A percentile compares a stretch with the other conserved stretches of the same genome.
Conservation (phyloP, 2,797 vertebrate genomes). For the Halcyon badia region DNA sequence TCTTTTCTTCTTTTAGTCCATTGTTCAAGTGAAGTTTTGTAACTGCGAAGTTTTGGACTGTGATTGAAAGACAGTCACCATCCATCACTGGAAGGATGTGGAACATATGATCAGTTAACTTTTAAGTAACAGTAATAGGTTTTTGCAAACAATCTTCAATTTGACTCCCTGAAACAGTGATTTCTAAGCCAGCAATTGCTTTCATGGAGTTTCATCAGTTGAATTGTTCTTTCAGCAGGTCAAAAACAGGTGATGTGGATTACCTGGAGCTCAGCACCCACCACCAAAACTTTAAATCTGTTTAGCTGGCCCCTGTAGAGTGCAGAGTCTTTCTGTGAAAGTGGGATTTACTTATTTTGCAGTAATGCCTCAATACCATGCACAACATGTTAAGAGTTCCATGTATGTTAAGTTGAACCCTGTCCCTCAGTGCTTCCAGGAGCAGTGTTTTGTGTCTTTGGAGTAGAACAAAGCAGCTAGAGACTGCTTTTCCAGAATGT, state of each 20-base stretch:
- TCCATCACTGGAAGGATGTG: not conserved
- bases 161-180: not conserved
- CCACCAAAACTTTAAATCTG: not conserved
- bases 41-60: not conserved
- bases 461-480: not conserved
- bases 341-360: not conserved
- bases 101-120: fast-evolving
- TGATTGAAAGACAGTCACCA: not conserved
- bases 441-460: fast-evolving
- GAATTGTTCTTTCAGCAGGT: not conserved
- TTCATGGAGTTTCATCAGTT: not conserved
- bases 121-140: not conserved
- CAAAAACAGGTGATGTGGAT: not conserved
- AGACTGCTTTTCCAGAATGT: fast-evolving
- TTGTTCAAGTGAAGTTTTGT: not conserved
- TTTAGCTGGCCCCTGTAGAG: fast-evolving
- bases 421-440: not conserved
- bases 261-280: not conserved
- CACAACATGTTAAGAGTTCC: not conserved
- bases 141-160: not conserved
- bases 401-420: fast-evolving
- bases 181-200: not conserved
- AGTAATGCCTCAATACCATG: not conserved
- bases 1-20: not conserved
- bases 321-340: not conserved